phyloP scores from a whole-genome alignment of 2,113 vertebrate genomes.

The Procavia capensis region DNA sequence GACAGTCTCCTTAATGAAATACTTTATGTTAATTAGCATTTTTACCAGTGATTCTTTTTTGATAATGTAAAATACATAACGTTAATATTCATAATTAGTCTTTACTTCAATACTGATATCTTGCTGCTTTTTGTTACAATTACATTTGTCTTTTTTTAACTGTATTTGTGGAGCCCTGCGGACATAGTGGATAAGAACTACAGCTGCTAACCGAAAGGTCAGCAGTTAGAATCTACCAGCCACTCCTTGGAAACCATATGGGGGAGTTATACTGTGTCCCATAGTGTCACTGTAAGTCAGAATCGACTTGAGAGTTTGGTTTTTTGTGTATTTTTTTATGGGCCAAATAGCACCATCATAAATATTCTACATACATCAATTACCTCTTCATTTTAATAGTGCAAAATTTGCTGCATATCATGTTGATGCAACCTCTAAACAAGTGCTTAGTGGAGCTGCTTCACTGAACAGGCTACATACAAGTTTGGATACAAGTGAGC shows the following conservation, averaged over 20 bases:
- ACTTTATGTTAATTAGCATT: background rate
- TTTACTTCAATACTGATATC: background rate
- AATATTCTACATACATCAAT: background rate
- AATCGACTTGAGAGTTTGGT: too few relatives aligned
- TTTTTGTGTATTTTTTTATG: too few relatives aligned
- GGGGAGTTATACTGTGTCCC: too few relatives aligned
- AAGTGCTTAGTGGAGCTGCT: background rate
- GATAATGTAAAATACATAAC: background rate
- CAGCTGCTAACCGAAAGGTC: too few relatives aligned
- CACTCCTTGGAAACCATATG: too few relatives aligned
- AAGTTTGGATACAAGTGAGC: background rate
- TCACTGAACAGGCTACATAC: background rate
- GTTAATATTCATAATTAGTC: background rate
- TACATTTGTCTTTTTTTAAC: background rate
- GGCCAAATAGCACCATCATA: background rate
- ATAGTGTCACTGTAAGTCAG: too few relatives aligned
- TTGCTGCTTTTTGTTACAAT: background rate
- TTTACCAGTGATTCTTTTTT: conserved; percentile 25
- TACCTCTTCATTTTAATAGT: background rate
- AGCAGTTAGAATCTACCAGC: too few relatives aligned
- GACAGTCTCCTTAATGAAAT: background rate
- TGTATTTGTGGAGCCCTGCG: background rate
- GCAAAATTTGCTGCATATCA: background rate
- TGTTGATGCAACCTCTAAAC: background rate
- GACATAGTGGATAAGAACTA: too few relatives aligned